These are phyloP conservation scores for Neoaliturus tenellus DNA, from an alignment of 2,888 invertebrate genomes.

Conservation along the genomic window DNA sequence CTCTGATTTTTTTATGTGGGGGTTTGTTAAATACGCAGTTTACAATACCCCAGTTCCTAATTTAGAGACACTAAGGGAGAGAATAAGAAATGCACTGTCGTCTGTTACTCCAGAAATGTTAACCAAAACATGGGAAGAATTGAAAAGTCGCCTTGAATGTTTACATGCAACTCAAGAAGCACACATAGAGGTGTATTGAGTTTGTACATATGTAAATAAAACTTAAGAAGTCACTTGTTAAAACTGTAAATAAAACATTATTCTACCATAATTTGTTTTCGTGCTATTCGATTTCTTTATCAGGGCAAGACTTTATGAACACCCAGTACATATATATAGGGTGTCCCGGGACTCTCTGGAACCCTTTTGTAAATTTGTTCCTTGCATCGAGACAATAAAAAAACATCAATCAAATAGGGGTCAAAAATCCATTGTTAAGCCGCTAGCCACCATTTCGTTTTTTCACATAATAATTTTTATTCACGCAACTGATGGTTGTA, in stretches of 20 bases:
- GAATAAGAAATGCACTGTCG: background rate
- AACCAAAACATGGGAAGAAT: background rate
- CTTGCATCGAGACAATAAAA: too few species aligned
- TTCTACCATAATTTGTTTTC: background rate
- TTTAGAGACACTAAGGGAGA: background rate
- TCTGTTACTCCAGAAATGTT: background rate
- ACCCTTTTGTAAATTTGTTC: too few species aligned
- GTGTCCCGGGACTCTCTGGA: too few species aligned
- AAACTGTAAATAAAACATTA: background rate
- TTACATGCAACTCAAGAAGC: background rate
- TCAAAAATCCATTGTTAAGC: too few species aligned
- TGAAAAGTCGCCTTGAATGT: background rate
- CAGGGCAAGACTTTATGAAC: background rate
- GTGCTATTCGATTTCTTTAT: background rate
- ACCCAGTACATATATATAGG: too few species aligned
- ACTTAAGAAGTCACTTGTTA: background rate
- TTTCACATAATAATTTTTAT: too few species aligned
- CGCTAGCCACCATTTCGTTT: too few species aligned
- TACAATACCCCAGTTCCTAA: background rate
- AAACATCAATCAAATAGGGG: too few species aligned
- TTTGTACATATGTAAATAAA: background rate
- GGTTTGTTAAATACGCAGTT: background rate
- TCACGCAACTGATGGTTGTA: too few species aligned
- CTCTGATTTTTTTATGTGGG: slow-evolving; percentile 34
- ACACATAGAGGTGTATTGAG: background rate